Evolutionary conservation across 2,113 vertebrate species (phyloP), one percentile per base, ranked within the genome.

Genomic region (Echinops telfairi): DNA sequence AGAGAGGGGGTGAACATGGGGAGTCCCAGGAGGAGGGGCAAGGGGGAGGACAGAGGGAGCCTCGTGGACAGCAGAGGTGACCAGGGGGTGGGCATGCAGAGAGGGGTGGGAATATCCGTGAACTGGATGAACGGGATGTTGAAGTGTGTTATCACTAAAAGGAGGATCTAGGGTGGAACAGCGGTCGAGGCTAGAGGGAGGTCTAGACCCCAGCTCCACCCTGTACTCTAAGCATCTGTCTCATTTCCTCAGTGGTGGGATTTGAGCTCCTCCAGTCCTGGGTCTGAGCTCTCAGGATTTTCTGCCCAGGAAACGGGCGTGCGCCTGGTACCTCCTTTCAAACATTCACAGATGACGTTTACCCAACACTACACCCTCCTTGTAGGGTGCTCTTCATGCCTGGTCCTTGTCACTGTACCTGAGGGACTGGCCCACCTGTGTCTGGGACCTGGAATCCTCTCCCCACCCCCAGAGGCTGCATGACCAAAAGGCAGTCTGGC

Each of bases 51-150:
- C 11, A 33, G 5, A 53, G 47, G 47, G 47, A 53, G 47, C 47
- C 47, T 53, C 47, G 2, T 11, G 3, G 16, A 91, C 11, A 33
- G 3, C 40, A 70, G 81, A 8, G 22, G 62, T 73, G 20, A 38
- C 3, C 0, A 53, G 29, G 33, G 5, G 10, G 43, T 29, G 15
- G 33, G 5, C 60, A 62, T 62, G 22, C 29, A 53, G 15, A 68
- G 31, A 6, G 19, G 23, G 76, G 36, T 0, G 3, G 6, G 23
- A 62, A 3, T 3, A 17, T 1, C 47, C n/a, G 43, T 47, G 0
- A n/a, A 80, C 27, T 5, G 17, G 70, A 60, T 7, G 3, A 68
- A 38, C 19, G 17, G 40, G 91, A 38, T 5, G 11, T 38, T 79
- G 43, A 36, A n/a, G 25, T 4, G 29, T 22, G 58, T 36, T 91